Evolutionary conservation across 2,113 vertebrate genomes (phyloP).

Genomic region (Pachypanchax playfairii): DNA sequence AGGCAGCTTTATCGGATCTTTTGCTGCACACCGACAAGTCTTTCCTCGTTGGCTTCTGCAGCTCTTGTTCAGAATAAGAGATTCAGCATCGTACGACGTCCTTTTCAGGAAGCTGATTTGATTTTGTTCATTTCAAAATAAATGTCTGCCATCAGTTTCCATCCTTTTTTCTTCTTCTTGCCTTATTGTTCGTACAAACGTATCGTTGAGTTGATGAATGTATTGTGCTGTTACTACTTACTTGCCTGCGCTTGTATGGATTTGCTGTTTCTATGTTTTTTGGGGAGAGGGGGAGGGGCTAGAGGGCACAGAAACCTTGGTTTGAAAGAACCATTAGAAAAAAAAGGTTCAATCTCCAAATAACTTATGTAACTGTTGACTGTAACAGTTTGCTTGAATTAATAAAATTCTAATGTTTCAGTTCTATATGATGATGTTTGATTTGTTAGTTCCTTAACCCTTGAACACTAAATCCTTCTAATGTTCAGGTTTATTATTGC

Average conservation of each 20-base stretch:
- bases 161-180: slow-evolving; percentile 79
- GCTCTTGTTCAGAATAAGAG: slow-evolving; percentile 17
- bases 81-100: slow-evolving; percentile 35
- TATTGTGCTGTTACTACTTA: slow-evolving; percentile 96
- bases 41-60: slow-evolving; percentile 51
- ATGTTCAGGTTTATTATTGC: no score
- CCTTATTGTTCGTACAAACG: slow-evolving; percentile 88
- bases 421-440: slow-evolving; percentile 19
- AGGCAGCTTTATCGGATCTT: slow-evolving; percentile 82
- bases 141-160: slow-evolving; percentile 63
- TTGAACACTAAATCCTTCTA: no score
- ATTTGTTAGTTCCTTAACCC: no score
- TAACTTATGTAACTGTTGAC: slow-evolving; percentile 98
- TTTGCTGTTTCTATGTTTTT: slow-evolving; percentile 88
- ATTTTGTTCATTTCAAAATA: slow-evolving; percentile 61
- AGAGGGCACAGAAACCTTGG: slow-evolving; percentile 43
- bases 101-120: slow-evolving; percentile 55
- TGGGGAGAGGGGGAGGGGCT: background rate
- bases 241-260: slow-evolving; percentile 95
- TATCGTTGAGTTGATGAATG: slow-evolving; percentile 92
- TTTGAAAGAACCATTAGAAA: slow-evolving; percentile 54
- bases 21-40: slow-evolving; percentile 59
- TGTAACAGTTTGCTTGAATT: slow-evolving; percentile 95
- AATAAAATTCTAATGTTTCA: slow-evolving; percentile 90
- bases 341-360: slow-evolving; percentile 81